These are phyloP conservation scores for Pristionchus mayeri DNA, from an alignment of 2,888 invertebrate genomes.

Conservation along the genomic window DNA sequence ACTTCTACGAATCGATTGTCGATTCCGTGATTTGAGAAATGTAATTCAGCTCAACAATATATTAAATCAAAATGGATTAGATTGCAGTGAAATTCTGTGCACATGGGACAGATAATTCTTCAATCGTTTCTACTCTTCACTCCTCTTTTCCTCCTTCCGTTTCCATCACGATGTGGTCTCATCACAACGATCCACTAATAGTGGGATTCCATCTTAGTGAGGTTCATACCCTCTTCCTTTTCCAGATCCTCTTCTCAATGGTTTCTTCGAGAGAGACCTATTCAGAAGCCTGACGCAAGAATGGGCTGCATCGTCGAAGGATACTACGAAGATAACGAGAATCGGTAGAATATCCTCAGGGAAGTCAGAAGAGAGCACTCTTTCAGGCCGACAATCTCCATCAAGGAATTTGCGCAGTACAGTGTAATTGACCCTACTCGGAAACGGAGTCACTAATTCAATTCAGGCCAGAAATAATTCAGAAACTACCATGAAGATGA, in stretches of 20 bases:
- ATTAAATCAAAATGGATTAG: too few relatives aligned
- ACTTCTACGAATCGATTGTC: background rate
- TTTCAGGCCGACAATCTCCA: background rate
- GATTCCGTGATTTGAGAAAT: too few relatives aligned
- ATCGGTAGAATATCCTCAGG: background rate
- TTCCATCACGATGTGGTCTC: background rate
- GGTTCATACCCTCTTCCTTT: too few relatives aligned
- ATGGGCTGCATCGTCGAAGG: background rate
- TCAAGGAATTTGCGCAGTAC: background rate
- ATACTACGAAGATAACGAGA: background rate
- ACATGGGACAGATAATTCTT: background rate
- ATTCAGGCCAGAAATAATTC: background rate
- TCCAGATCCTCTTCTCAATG: too few relatives aligned
- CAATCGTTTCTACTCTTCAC: background rate
- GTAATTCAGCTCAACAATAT: too few relatives aligned
- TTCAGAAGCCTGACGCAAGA: background rate
- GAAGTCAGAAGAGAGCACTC: background rate
- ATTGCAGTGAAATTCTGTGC: too few relatives aligned
- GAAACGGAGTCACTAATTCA: background rate
- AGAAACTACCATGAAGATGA: background rate
- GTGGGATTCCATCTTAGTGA: background rate
- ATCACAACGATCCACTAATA: background rate
- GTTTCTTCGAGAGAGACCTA: background rate
- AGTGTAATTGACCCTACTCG: background rate
- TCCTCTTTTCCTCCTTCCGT: background rate